Conservation (phyloP, 2,113 vertebrate species). For the Takifugu flavidus region DNA sequence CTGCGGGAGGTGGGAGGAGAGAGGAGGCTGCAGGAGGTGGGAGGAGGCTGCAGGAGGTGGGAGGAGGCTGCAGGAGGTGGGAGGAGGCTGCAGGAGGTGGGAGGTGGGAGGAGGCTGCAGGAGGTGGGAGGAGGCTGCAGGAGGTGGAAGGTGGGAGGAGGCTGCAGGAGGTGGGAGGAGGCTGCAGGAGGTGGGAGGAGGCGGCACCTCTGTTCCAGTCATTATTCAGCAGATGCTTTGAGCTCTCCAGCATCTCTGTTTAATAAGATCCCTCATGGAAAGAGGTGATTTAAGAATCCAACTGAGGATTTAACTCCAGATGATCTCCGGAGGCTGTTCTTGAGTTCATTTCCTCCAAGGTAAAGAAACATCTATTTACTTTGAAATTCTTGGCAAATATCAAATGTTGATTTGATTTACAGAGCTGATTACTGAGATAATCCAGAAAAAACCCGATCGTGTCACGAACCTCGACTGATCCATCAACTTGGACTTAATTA, state of each 20-base stretch:
- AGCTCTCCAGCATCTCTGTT: not conserved
- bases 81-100: too few species aligned
- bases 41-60: too few species aligned
- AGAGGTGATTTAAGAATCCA: not conserved
- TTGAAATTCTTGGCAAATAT: constrained; percentile 2
- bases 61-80: too few species aligned
- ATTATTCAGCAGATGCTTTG: not conserved
- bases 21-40: too few species aligned
- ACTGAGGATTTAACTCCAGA: constrained; percentile 16
- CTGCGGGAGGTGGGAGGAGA: too few species aligned
- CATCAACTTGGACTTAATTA: not conserved
- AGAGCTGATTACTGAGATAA: constrained; percentile 9
- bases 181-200: constrained; percentile 34
- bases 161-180: constrained; percentile 44
- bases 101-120: not conserved
- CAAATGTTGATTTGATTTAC: not conserved
- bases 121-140: not conserved
- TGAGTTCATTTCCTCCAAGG: constrained; percentile 37
- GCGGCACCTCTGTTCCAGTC: constrained; percentile 7
- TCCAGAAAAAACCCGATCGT: not conserved
- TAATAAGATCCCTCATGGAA: constrained; percentile 10
- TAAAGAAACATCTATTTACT: constrained; percentile 1
- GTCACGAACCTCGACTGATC: not conserved
- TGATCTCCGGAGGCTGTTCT: constrained; percentile 24
- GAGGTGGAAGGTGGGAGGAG: constrained; percentile 22